These are phyloP conservation scores for Drosophila pectinifera DNA, from an alignment of 1,140 invertebrate species.

Conservation along the genomic window DNA sequence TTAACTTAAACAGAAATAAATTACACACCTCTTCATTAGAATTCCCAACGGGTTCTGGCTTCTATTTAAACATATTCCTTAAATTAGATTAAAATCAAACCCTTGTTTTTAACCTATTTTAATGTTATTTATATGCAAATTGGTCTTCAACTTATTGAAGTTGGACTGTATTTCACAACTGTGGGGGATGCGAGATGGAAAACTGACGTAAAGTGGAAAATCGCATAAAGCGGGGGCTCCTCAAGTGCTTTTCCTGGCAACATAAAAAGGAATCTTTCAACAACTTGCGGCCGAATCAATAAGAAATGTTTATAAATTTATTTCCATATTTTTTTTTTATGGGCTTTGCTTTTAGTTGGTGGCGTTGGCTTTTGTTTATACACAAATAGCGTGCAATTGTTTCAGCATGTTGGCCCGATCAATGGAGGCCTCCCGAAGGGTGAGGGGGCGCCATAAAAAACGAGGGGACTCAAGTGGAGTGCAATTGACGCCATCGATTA, in stretches of 20 bases:
- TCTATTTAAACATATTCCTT: neutral
- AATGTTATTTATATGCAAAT: neutral
- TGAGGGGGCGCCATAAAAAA: constrained; percentile 21
- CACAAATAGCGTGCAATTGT: constrained; percentile 47
- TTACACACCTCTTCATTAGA: neutral
- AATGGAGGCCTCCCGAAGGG: neutral
- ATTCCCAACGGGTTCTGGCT: neutral
- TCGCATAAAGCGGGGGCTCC: neutral
- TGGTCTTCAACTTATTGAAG: neutral
- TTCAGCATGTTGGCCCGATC: constrained; percentile 25
- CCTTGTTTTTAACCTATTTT: too few species aligned
- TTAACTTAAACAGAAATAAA: too few species aligned
- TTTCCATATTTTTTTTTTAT: constrained; percentile 18
- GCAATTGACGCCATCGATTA: constrained; percentile 78
- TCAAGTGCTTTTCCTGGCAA: constrained; percentile 29
- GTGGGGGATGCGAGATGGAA: constrained; percentile 14
- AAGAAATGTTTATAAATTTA: constrained; percentile 41
- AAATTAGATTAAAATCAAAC: too few species aligned
- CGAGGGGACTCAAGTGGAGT: constrained; percentile 46
- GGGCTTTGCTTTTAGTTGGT: constrained; percentile 7
- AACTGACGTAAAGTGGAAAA: neutral
- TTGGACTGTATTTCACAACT: neutral
- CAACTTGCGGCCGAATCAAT: constrained; percentile 38
- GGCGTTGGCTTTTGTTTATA: constrained; percentile 23
- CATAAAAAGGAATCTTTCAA: constrained; percentile 26